These are phyloP conservation scores for Stylophora pistillata DNA, from an alignment of 64 coral and sea anemone species.

Conservation along the genomic window DNA sequence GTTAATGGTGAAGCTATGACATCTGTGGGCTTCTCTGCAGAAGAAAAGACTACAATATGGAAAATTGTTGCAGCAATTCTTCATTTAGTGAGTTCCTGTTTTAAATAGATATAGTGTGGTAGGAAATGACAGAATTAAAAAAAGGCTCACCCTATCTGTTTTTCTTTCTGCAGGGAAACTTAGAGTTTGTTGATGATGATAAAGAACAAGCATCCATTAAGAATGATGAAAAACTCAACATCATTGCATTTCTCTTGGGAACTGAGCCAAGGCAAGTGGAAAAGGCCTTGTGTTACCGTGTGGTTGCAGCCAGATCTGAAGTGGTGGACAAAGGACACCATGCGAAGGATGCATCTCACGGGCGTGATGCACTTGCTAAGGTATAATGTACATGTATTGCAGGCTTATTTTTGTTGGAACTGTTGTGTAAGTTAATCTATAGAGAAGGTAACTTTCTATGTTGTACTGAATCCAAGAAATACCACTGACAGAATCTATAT, in stretches of 20 bases:
- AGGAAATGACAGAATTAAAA: not conserved
- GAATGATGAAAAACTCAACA: constrained; percentile 57
- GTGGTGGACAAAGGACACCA: constrained; percentile 93
- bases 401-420: not conserved
- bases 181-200: constrained; percentile 79
- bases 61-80: constrained; percentile 92
- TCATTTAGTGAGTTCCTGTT: constrained; percentile 72
- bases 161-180: constrained; percentile 62
- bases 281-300: constrained; percentile 81
- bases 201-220: constrained; percentile 74
- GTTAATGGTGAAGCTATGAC: constrained; percentile 85
- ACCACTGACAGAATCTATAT: too few relatives aligned
- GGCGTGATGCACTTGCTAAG: constrained; percentile 91
- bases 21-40: constrained; percentile 80
- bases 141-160: not conserved
- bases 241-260: constrained; percentile 79
- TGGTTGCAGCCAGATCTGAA: constrained; percentile 85
- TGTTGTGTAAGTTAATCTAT: too few relatives aligned
- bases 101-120: not conserved
- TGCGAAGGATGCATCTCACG: constrained; percentile 84
- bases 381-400: constrained; percentile 12
- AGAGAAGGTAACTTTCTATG: too few relatives aligned
- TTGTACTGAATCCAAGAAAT: too few relatives aligned
- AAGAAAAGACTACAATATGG: constrained; percentile 85
- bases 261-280: constrained; percentile 57